A percentile compares a stretch with the other conserved stretches of the same genome.
These are phyloP conservation scores for Dendrolimus houi DNA, from an alignment of 2,888 invertebrate species.

Conservation along the genomic window DNA sequence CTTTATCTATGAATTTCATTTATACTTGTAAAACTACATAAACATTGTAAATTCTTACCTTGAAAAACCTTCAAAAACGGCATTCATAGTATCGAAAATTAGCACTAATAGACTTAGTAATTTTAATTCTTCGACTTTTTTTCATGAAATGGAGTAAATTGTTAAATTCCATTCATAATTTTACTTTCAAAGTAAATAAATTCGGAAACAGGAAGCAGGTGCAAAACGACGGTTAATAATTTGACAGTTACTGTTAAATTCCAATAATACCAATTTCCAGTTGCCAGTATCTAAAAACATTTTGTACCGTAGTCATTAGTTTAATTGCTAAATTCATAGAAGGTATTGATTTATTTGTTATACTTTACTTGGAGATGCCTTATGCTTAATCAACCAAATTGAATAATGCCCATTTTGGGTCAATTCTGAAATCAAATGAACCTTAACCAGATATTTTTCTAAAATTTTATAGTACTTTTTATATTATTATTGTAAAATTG, in stretches of 20 bases:
- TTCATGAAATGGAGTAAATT: slow-evolving; percentile 6
- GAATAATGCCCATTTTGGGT: too few species aligned
- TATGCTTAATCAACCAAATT: too few species aligned
- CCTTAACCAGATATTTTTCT: too few species aligned
- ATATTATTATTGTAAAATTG: too few species aligned
- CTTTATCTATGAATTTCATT: background rate
- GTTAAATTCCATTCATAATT: slow-evolving; percentile 43
- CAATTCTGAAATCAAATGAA: too few species aligned
- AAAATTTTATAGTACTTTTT: too few species aligned
- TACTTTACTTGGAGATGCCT: too few species aligned
- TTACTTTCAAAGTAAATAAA: slow-evolving; percentile 38
- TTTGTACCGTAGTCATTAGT: too few species aligned
- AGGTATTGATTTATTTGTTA: too few species aligned
- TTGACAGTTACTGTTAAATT: slow-evolving; percentile 28
- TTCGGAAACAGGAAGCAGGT: slow-evolving; percentile 53
- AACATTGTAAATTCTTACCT: background rate
- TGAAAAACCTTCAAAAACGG: background rate
- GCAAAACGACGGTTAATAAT: slow-evolving; percentile 36
- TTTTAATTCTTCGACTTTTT: slow-evolving; percentile 1
- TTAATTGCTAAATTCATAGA: too few species aligned
- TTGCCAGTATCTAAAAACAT: background rate
- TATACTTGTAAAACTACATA: background rate
- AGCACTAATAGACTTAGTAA: background rate
- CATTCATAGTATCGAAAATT: background rate
- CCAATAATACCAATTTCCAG: background rate